These are phyloP conservation scores for Sinonovacula constricta DNA, from an alignment of 1,140 invertebrate species.

Conservation along the genomic window DNA sequence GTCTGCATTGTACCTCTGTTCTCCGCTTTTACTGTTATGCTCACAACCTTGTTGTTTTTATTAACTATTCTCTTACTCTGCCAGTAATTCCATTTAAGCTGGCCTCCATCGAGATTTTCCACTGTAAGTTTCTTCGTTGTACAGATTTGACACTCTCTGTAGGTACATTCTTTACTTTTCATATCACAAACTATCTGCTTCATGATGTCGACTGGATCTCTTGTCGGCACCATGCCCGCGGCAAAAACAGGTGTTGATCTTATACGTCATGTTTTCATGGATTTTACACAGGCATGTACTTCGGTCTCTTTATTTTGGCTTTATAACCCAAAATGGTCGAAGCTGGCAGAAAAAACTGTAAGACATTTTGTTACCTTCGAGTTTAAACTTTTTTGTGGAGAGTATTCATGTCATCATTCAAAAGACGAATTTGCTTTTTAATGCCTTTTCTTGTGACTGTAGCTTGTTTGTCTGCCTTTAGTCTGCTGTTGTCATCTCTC, in stretches of 20 bases:
- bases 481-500: neutral
- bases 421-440: conserved; percentile 5
- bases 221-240: conserved; percentile 67
- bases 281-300: conserved; percentile 52
- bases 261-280: conserved; percentile 72
- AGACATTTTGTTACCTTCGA: conserved; percentile 5
- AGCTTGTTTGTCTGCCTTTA: conserved; percentile 9
- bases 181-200: conserved; percentile 62
- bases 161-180: neutral
- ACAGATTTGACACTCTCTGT: conserved; percentile 3
- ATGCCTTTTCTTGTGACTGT: conserved; percentile 8
- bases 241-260: conserved; percentile 27
- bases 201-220: conserved; percentile 87
- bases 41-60: no score
- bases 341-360: conserved; percentile 12
- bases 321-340: conserved; percentile 7
- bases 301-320: conserved; percentile 4
- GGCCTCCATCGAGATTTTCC: no score
- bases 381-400: conserved; percentile 11
- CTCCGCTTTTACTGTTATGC: no score
- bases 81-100: no score
- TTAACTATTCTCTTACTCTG: no score
- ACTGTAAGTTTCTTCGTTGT: no score
- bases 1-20: no score
- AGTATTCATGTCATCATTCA: conserved; percentile 11